These are phyloP conservation scores for Pachyramphus minor DNA, from an alignment of 2,113 vertebrate genomes.

Conservation along the genomic window DNA sequence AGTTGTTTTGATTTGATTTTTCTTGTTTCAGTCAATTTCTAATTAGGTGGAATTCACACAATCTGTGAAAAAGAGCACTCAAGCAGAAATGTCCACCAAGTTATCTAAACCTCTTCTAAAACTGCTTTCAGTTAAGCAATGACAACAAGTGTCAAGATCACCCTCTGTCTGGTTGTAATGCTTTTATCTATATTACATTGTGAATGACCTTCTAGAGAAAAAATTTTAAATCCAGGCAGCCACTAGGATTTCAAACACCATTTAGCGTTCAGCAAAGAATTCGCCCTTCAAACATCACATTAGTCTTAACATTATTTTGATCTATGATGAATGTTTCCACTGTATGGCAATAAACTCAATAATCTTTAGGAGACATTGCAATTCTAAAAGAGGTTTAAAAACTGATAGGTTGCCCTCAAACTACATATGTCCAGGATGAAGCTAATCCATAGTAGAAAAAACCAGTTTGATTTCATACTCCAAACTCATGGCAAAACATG, in stretches of 20 bases:
- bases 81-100: neutral
- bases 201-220: neutral
- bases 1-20: neutral
- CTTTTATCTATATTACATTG: neutral
- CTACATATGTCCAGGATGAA: fast-evolving
- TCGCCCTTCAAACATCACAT: neutral
- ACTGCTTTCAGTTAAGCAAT: neutral
- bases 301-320: neutral
- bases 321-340: neutral
- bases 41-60: neutral
- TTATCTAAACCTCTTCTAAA: neutral
- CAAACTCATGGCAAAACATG: neutral
- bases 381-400: neutral
- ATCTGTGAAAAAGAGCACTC: neutral
- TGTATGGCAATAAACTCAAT: neutral
- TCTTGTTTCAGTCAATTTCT: neutral
- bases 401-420: neutral
- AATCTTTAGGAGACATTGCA: neutral
- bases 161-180: neutral
- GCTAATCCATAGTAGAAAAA: neutral
- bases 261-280: neutral
- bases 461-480: neutral
- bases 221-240: neutral
- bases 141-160: neutral
- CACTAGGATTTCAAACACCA: neutral